Evolutionary conservation across 1,140 invertebrate genomes (phyloP).

Genomic region (Coenobita brevimanus): DNA sequence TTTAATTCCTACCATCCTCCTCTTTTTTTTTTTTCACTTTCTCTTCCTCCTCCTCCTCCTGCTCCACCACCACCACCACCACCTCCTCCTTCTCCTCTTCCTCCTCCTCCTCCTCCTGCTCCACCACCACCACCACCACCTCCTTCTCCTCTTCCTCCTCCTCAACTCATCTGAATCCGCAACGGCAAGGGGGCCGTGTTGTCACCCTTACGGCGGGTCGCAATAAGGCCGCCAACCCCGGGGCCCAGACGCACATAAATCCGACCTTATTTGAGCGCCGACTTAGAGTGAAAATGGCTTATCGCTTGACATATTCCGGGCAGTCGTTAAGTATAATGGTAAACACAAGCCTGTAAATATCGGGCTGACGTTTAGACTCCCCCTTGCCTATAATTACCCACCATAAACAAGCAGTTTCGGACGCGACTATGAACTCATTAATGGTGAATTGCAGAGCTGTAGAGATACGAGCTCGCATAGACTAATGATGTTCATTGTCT

Average conservation of each 20-base stretch:
- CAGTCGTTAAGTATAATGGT: conserved; percentile 65
- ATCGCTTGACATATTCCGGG: conserved; percentile 64
- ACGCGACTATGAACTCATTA: conserved; percentile 66
- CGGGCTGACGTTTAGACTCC: conserved; percentile 62
- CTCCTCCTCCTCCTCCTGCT: not conserved
- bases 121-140: conserved; percentile 9
- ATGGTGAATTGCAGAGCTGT: conserved; percentile 67
- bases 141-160: conserved; percentile 29
- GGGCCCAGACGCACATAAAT: conserved; percentile 35
- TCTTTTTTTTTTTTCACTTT: no score
- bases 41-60: not conserved
- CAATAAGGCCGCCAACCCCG: conserved; percentile 10
- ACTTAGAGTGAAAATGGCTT: conserved; percentile 65
- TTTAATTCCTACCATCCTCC: no score
- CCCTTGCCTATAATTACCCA: conserved; percentile 59
- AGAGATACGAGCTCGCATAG: conserved; percentile 65
- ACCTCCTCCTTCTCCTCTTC: not conserved
- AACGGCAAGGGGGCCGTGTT: conserved; percentile 16
- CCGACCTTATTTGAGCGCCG: conserved; percentile 55
- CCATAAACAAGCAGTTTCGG: conserved; percentile 65
- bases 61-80: not conserved
- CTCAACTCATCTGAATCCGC: conserved; percentile 50
- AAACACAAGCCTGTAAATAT: conserved; percentile 66
- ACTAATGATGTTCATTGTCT: conserved; percentile 68
- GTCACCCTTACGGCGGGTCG: conserved; percentile 40